These are phyloP conservation scores for Meloidogyne floridensis DNA, from an alignment of 1,140 invertebrate species.

Conservation along the genomic window DNA sequence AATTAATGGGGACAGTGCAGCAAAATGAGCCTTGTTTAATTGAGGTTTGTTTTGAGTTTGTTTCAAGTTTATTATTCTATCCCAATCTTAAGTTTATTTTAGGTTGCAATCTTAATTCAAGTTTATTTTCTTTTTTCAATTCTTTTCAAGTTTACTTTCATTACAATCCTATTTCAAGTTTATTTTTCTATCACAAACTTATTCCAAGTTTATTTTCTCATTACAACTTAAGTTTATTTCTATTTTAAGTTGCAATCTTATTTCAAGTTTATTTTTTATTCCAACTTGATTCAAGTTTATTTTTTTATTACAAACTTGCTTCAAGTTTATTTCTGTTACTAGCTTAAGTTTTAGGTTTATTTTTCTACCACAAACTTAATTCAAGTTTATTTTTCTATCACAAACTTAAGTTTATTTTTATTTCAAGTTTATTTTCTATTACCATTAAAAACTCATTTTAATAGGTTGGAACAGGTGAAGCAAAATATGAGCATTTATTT, in stretches of 20 bases:
- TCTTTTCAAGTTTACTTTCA: neutral
- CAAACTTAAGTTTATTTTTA: neutral
- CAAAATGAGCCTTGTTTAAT: slow-evolving; percentile 85
- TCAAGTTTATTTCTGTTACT: neutral
- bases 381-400: neutral
- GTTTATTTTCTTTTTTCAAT: neutral
- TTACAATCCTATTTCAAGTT: neutral
- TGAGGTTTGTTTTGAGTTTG: slow-evolving; percentile 76
- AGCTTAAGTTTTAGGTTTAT: neutral
- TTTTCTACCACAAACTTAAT: neutral
- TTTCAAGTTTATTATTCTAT: neutral
- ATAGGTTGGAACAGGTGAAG: slow-evolving; percentile 74
- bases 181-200: neutral
- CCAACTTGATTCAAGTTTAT: neutral
- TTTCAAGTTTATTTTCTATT: neutral
- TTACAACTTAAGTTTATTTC: neutral
- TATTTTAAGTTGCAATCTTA: neutral
- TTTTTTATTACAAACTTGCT: neutral
- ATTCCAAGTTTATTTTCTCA: neutral
- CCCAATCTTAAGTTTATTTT: neutral
- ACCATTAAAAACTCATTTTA: neutral
- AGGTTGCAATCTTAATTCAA: neutral
- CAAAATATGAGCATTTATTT: slow-evolving; percentile 98
- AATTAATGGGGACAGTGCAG: slow-evolving; percentile 87
- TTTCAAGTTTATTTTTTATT: slow-evolving; percentile 2